Conservation (phyloP, 2,113 vertebrate species). For the Manacus vitellinus region DNA sequence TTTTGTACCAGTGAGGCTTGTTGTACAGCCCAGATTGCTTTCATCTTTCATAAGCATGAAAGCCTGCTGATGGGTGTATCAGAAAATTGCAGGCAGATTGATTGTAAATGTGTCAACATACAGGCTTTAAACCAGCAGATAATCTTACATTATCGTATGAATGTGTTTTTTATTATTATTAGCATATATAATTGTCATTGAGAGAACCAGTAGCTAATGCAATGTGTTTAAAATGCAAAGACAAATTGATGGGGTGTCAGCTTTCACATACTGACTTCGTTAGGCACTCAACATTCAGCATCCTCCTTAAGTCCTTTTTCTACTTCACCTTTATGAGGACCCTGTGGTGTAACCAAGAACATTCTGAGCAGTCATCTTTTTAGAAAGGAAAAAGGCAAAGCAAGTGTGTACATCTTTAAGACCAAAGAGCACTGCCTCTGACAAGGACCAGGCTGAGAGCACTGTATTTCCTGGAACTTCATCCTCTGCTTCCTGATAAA, state of each 20-base stretch:
- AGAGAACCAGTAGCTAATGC: background rate
- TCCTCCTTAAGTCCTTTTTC: background rate
- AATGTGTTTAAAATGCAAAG: background rate
- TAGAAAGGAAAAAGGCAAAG: background rate
- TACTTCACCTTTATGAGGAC: background rate
- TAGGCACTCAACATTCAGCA: background rate
- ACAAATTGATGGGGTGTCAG: background rate
- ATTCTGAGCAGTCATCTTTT: background rate
- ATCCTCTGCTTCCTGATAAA: background rate
- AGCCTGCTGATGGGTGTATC: background rate
- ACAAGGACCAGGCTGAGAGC: background rate
- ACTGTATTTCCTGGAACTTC: background rate
- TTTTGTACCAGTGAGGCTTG: background rate
- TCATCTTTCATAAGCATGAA: background rate
- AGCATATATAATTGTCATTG: background rate
- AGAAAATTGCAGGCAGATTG: background rate
- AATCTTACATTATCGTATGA: background rate
- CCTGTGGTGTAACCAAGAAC: background rate
- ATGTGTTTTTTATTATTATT: background rate
- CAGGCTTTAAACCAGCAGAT: background rate
- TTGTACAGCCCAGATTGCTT: background rate
- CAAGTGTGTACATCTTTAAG: background rate
- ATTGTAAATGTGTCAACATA: background rate
- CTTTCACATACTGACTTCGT: background rate
- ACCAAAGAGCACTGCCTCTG: background rate